phyloP scores from a whole-genome alignment of 2,888 invertebrate species.

The Tenthredo notha region DNA sequence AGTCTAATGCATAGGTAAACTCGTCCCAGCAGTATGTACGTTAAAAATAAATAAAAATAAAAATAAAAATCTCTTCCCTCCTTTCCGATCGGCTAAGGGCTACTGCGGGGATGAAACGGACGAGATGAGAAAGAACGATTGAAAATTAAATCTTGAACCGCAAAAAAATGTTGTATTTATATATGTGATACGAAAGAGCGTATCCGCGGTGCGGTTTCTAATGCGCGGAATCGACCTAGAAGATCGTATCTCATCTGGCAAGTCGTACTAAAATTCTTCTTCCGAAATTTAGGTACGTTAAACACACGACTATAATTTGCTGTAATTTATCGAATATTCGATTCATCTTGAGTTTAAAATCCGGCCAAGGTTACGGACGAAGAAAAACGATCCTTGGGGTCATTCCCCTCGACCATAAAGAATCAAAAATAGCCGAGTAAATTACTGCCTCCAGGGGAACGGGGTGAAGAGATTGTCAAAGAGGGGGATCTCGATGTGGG shows the following conservation, averaged over 20 bases:
- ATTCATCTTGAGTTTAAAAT: slow-evolving; percentile 2
- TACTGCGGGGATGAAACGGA: too few species aligned
- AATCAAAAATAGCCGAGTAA: slow-evolving; percentile 48
- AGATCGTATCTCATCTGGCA: neutral
- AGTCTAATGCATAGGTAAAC: neutral
- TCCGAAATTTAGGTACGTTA: neutral
- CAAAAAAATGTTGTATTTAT: neutral
- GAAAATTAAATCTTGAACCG: neutral
- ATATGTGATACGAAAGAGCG: neutral
- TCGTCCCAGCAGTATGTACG: neutral
- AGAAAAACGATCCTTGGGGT: slow-evolving; percentile 47
- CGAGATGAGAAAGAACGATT: neutral
- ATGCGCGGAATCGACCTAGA: slow-evolving; percentile 15
- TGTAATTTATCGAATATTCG: neutral
- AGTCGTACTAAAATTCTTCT: neutral
- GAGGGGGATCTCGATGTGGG: slow-evolving; percentile 74
- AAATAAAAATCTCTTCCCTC: neutral
- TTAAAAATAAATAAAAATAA: too few species aligned
- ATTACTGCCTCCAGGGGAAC: slow-evolving; percentile 29
- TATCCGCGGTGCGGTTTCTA: neutral
- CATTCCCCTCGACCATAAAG: slow-evolving; percentile 18
- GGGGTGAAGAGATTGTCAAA: slow-evolving; percentile 58
- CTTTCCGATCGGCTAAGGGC: too few species aligned
- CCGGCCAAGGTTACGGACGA: slow-evolving; percentile 46
- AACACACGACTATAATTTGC: neutral